phyloP scores from a whole-genome alignment of 2,797 vertebrate genomes.

The Miichthys miiuy region DNA sequence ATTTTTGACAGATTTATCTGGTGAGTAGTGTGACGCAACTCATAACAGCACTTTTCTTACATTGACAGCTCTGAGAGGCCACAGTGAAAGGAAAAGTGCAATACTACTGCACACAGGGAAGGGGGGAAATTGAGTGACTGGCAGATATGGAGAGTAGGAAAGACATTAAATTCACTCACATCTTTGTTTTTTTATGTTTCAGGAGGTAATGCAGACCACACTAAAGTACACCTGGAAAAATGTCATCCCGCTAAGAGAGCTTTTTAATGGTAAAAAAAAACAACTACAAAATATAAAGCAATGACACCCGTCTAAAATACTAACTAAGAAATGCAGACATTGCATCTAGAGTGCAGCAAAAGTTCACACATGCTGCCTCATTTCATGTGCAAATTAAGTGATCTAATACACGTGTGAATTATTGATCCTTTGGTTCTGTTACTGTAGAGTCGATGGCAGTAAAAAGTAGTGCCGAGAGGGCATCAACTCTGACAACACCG shows the following conservation, averaged over 20 bases:
- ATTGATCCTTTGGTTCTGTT: constrained; percentile 9
- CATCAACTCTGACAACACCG: constrained; percentile 3
- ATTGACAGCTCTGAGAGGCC: constrained; percentile 54
- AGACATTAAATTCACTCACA: constrained; percentile 5
- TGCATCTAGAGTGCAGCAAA: not conserved
- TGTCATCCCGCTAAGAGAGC: not conserved
- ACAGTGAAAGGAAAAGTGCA: constrained; percentile 8
- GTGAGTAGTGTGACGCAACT: constrained; percentile 49
- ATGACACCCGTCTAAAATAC: not conserved
- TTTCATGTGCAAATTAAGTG: constrained; percentile 5
- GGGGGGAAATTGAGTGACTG: constrained; percentile 11
- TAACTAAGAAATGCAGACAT: not conserved
- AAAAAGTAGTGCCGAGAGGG: not conserved
- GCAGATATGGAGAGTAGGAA: constrained; percentile 16
- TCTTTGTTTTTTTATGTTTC: not conserved
- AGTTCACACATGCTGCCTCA: not conserved
- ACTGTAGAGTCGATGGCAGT: not conserved
- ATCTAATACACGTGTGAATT: constrained; percentile 4
- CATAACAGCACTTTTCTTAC: constrained; percentile 26
- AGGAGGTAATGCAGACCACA: not conserved
- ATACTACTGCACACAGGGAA: not conserved
- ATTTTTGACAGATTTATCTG: constrained; percentile 73
- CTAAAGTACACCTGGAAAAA: not conserved
- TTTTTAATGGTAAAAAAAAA: not conserved
- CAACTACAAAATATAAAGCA: not conserved